phyloP scores from a whole-genome alignment of 2,797 vertebrate species.

The Pelochelys cantorii region DNA sequence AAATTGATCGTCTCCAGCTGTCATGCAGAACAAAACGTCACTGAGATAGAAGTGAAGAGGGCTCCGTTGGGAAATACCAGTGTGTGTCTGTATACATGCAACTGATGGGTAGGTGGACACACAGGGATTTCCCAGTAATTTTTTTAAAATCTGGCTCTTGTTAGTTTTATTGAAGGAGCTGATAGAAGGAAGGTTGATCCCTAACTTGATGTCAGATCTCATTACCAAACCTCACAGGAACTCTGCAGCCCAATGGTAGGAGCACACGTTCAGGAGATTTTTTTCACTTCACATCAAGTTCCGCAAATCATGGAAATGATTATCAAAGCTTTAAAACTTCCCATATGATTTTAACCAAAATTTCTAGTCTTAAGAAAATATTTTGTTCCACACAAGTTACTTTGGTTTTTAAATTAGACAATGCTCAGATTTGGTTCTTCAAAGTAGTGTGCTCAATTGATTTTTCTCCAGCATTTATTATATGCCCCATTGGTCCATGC shows the following conservation, averaged over 20 bases:
- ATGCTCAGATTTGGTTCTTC: no score
- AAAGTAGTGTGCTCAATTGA: no score
- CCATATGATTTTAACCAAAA: not conserved
- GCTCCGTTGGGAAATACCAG: not conserved
- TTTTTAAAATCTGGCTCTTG: not conserved
- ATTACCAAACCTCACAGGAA: not conserved
- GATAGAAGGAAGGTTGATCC: constrained; percentile 1
- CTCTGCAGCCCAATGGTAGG: not conserved
- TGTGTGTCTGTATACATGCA: constrained; percentile 20
- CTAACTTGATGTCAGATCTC: not conserved
- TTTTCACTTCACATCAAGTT: constrained; percentile 30
- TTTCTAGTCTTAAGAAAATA: no score
- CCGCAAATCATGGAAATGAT: not conserved
- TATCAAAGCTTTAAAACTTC: constrained; percentile 23
- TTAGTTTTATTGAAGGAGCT: not conserved
- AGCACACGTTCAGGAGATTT: not conserved
- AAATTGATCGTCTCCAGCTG: constrained; percentile 73
- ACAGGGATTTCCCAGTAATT: constrained; percentile 20
- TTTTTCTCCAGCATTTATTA: no score
- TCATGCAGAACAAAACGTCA: constrained; percentile 44
- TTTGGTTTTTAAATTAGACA: not conserved
- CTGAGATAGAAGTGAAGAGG: constrained; percentile 29
- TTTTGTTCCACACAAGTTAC: constrained; percentile 52
- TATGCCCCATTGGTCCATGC: no score
- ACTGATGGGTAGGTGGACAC: not conserved